A percentile compares a stretch with the other conserved stretches of the same genome.
phyloP scores from a whole-genome alignment of 2,888 invertebrate genomes.

The Nematopogon swammerdamellus region DNA sequence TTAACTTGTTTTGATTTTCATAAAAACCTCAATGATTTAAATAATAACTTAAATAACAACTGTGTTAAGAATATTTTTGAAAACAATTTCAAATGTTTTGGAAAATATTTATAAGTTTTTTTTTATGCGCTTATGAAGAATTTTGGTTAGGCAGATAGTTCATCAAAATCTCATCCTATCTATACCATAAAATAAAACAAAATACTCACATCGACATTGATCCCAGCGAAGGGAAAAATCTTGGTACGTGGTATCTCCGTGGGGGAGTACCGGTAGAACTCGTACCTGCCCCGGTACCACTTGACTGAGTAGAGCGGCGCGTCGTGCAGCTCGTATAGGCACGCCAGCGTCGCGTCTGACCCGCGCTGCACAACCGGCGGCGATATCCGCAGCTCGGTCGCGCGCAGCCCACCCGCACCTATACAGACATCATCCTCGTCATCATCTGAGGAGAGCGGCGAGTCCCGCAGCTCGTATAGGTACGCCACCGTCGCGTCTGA shows the following conservation, averaged over 20 bases:
- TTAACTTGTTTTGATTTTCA: no score
- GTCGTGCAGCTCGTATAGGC: constrained; percentile 32
- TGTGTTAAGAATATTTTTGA: no score
- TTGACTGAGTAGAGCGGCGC: constrained; percentile 71
- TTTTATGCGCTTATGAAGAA: no score
- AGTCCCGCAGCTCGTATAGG: constrained; percentile 62
- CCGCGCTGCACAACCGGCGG: constrained; percentile 37
- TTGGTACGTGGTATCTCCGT: constrained; percentile 49
- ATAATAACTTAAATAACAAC: no score
- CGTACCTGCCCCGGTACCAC: constrained; percentile 67
- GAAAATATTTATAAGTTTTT: no score
- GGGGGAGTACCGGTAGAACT: constrained; percentile 61
- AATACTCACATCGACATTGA: constrained; percentile 57
- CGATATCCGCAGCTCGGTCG: constrained; percentile 48
- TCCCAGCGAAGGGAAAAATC: constrained; percentile 49
- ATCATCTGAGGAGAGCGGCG: constrained; percentile 58
- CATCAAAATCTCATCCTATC: no score
- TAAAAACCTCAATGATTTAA: no score
- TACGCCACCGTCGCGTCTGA: constrained; percentile 50
- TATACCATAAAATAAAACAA: no score
- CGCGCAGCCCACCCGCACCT: constrained; percentile 50
- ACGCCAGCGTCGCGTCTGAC: constrained; percentile 37
- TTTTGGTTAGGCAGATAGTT: no score
- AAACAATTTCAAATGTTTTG: no score
- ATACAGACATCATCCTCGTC: no score